Conservation (phyloP, 2,113 vertebrate genomes). For the Coptodon bakossiorum region DNA sequence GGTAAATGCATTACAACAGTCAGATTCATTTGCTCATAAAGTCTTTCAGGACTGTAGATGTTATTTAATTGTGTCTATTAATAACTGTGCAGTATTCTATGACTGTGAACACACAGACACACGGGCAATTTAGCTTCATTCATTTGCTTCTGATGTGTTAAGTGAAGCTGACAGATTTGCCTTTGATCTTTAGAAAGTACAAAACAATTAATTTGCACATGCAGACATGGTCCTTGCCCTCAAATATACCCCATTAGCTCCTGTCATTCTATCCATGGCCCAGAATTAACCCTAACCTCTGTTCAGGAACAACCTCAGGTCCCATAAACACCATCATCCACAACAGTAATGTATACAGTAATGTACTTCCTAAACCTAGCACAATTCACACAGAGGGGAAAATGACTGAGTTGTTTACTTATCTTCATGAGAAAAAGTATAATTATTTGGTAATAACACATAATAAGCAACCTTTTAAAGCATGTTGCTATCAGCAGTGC, state of each 20-base stretch:
- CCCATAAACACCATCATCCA: slow-evolving; percentile 31
- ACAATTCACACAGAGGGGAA: neutral
- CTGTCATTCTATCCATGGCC: slow-evolving; percentile 34
- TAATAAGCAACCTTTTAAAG: neutral
- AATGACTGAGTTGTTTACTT: neutral
- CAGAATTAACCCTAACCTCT: slow-evolving; percentile 24
- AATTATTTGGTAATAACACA: neutral
- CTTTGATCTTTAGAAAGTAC: slow-evolving; percentile 49
- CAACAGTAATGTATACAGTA: slow-evolving; percentile 35
- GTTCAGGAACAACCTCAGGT: slow-evolving; percentile 12
- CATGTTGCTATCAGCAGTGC: neutral
- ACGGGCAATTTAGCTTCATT: neutral
- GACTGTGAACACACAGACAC: neutral
- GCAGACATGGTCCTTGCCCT: slow-evolving; percentile 32
- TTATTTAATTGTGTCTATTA: neutral
- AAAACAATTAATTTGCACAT: slow-evolving; percentile 45
- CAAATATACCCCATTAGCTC: slow-evolving; percentile 5
- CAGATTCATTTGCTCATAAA: slow-evolving; percentile 6
- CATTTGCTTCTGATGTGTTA: slow-evolving; percentile 11
- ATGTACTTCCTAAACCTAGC: slow-evolving; percentile 14
- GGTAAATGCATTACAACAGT: neutral
- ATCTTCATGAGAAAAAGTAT: neutral
- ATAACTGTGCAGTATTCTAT: neutral
- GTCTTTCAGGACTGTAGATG: neutral
- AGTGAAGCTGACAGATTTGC: slow-evolving; percentile 31